A percentile compares a stretch with the other conserved stretches of the same genome.
These are phyloP conservation scores for Mesocricetus auratus DNA, from an alignment of 2,113 vertebrate species.

Conservation along the genomic window DNA sequence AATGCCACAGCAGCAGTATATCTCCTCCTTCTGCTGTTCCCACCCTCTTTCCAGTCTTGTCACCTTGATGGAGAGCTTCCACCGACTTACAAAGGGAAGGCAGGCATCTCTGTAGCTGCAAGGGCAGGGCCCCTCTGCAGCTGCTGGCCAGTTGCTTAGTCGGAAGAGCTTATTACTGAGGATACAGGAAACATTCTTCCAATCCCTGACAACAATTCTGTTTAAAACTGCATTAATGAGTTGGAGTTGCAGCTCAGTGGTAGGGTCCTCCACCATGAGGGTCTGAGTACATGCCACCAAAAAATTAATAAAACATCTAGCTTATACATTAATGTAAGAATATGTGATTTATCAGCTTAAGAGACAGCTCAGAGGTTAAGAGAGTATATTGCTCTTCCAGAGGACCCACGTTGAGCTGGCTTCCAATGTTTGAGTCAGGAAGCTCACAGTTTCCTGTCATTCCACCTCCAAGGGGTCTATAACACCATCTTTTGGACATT, in stretches of 20 bases:
- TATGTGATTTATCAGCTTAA: not conserved
- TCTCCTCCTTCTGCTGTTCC: constrained; percentile 11
- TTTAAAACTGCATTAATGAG: not conserved
- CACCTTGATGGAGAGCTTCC: constrained; percentile 36
- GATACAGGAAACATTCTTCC: not conserved
- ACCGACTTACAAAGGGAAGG: not conserved
- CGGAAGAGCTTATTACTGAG: not conserved
- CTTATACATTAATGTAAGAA: not conserved
- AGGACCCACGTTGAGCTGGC: not conserved
- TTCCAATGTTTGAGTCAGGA: not conserved
- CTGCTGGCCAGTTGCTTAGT: not conserved
- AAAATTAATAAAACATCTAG: not conserved
- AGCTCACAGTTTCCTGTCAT: not conserved
- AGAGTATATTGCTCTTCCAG: not conserved
- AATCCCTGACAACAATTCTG: not conserved
- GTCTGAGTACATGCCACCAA: not conserved
- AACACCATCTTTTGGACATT: not conserved
- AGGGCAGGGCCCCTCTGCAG: not conserved
- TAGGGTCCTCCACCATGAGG: not conserved
- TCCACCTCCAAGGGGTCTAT: not conserved
- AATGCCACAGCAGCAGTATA: constrained; percentile 47
- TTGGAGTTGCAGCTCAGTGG: not conserved
- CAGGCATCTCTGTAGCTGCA: not conserved
- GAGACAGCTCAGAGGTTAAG: not conserved
- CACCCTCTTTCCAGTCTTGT: not conserved